phyloP scores from a whole-genome alignment of 2,888 invertebrate species.

The Trileptium ribeirensis region DNA sequence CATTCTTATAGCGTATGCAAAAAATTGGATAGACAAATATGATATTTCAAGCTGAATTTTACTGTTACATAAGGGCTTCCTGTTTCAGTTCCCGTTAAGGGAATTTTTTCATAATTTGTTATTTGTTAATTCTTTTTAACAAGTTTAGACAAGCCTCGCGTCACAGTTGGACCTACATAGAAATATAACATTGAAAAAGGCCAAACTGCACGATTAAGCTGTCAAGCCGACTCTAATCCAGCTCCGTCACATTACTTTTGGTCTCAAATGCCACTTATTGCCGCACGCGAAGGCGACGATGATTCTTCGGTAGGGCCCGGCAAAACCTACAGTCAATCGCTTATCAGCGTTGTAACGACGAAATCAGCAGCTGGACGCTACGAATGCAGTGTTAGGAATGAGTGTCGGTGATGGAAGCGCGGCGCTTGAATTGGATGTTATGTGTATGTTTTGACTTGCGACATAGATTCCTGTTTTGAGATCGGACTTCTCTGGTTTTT shows the following conservation, averaged over 20 bases:
- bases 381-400: constrained; percentile 76
- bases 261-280: constrained; percentile 53
- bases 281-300: not conserved
- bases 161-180: constrained; percentile 69
- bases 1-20: too few species aligned
- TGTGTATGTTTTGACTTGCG: not conserved
- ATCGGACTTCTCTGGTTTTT: too few species aligned
- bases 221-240: constrained; percentile 79
- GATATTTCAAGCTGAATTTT: too few species aligned
- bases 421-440: constrained; percentile 40
- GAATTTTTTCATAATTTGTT: too few species aligned
- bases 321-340: constrained; percentile 36
- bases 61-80: too few species aligned
- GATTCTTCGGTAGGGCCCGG: not conserved
- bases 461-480: too few species aligned
- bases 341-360: constrained; percentile 42
- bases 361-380: constrained; percentile 65
- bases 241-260: constrained; percentile 62
- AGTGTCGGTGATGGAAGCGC: constrained; percentile 62
- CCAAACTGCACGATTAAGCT: constrained; percentile 73
- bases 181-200: constrained; percentile 73
- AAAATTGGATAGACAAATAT: too few species aligned
- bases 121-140: too few species aligned
- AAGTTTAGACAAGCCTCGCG: too few species aligned
- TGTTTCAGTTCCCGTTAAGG: too few species aligned